A percentile compares a stretch with the other conserved stretches of the same genome.
phyloP scores from a whole-genome alignment of 2,797 vertebrate genomes.

The Pampus argenteus region DNA sequence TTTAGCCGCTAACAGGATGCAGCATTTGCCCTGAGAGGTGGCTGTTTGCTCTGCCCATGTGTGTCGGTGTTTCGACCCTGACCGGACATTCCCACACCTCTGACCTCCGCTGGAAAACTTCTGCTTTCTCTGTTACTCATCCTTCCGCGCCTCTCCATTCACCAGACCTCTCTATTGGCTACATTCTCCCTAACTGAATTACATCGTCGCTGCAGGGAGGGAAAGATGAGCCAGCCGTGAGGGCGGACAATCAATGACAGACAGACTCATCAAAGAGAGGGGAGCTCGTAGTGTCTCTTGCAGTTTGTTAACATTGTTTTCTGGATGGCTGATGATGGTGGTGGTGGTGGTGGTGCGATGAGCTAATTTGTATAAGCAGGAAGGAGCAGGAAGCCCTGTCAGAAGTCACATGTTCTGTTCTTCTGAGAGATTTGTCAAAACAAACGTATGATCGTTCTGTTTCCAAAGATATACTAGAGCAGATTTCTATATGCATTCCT shows the following conservation, averaged over 20 bases:
- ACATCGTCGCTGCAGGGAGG: constrained; percentile 62
- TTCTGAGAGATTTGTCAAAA: constrained; percentile 60
- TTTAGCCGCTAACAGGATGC: constrained; percentile 75
- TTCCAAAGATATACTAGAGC: constrained; percentile 19
- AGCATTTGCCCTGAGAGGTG: constrained; percentile 67
- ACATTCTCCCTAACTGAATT: constrained; percentile 72
- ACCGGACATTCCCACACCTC: constrained; percentile 73
- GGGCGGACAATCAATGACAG: constrained; percentile 62
- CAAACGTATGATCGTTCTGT: constrained; percentile 38
- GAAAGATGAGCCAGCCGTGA: constrained; percentile 48
- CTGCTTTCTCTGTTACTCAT: constrained; percentile 47
- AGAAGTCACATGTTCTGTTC: constrained; percentile 47
- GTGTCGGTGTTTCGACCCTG: constrained; percentile 61
- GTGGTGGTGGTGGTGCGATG: background rate
- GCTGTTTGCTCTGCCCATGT: constrained; percentile 63
- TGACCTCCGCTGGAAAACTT: constrained; percentile 62
- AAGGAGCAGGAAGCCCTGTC: constrained; percentile 44
- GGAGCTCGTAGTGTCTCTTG: constrained; percentile 1
- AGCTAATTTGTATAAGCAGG: constrained; percentile 33
- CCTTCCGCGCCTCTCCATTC: constrained; percentile 44
- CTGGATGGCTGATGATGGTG: constrained; percentile 20
- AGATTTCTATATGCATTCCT: constrained; percentile 18
- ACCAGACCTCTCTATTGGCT: constrained; percentile 43
- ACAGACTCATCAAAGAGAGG: constrained; percentile 39
- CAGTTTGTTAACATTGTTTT: constrained; percentile 40